Evolutionary conservation across 2,888 invertebrate species (phyloP).

Genomic region (Campoletis raptor): DNA sequence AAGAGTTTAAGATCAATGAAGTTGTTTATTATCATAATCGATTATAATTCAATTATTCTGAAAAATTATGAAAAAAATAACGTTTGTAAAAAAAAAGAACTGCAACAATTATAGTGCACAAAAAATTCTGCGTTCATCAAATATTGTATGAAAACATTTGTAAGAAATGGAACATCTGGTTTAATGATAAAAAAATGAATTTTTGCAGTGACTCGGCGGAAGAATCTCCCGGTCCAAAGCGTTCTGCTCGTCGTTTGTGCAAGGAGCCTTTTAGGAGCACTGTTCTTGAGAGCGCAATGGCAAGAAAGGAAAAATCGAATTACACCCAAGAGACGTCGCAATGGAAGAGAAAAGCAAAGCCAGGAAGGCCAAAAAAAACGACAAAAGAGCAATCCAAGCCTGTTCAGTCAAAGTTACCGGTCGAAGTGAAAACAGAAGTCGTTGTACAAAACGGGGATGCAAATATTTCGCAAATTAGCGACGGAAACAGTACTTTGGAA

Average conservation of each 20-base stretch:
- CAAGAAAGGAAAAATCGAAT: slow-evolving; percentile 90
- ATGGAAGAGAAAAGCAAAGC: slow-evolving; percentile 79
- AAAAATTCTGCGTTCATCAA: background rate
- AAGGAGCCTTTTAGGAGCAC: slow-evolving; percentile 87
- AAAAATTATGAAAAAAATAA: background rate
- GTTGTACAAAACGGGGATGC: slow-evolving; percentile 71
- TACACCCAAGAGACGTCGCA: slow-evolving; percentile 84
- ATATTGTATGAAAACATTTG: background rate
- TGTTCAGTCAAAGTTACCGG: slow-evolving; percentile 57
- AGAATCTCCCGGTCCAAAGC: slow-evolving; percentile 86
- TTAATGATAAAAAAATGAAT: slow-evolving; percentile 5
- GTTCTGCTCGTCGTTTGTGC: slow-evolving; percentile 88
- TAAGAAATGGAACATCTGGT: background rate
- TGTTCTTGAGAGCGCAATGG: slow-evolving; percentile 90
- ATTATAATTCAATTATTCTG: background rate
- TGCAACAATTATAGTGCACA: no score
- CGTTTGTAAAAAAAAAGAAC: background rate
- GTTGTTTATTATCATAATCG: background rate
- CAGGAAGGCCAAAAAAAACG: slow-evolving; percentile 81
- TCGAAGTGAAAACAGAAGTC: slow-evolving; percentile 65
- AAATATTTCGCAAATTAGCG: slow-evolving; percentile 71
- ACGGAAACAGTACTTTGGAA: slow-evolving; percentile 76
- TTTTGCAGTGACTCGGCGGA: slow-evolving; percentile 78
- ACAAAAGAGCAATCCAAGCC: slow-evolving; percentile 74
- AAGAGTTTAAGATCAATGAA: no score